These are phyloP conservation scores for Diachasmimorpha longicaudata DNA, from an alignment of 1,140 invertebrate species.

Conservation along the genomic window DNA sequence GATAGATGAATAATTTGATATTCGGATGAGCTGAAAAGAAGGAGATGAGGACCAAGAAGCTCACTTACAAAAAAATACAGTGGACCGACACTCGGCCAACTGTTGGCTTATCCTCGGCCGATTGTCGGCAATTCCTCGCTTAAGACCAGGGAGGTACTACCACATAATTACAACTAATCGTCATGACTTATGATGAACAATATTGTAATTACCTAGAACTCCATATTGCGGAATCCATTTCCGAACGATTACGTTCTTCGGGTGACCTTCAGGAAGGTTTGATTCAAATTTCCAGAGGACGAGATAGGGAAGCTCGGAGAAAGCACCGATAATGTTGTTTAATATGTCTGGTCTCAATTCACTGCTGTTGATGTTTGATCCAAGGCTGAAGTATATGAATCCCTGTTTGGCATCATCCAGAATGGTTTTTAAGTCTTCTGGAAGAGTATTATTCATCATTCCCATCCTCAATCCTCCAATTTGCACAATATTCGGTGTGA, in stretches of 20 bases:
- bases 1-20: conserved; percentile 59
- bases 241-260: conserved; percentile 59
- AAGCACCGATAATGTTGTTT: conserved; percentile 54
- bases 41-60: no score
- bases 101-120: no score
- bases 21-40: conserved; percentile 33
- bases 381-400: conserved; percentile 69
- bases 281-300: conserved; percentile 64
- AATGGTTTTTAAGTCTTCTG: conserved; percentile 61
- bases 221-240: conserved; percentile 65
- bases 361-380: conserved; percentile 59
- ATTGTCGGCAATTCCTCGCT: no score
- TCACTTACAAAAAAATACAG: neutral
- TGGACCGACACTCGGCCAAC: neutral
- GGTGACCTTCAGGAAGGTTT: conserved; percentile 42
- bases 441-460: conserved; percentile 24
- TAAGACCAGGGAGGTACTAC: no score
- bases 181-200: neutral
- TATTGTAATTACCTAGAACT: conserved; percentile 50
- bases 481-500: conserved; percentile 59
- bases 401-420: conserved; percentile 63
- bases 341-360: conserved; percentile 51
- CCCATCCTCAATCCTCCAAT: conserved; percentile 61
- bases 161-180: neutral
- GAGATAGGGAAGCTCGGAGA: conserved; percentile 59